phyloP scores from a whole-genome alignment of 1,140 invertebrate genomes.

The Drosophila serrata region DNA sequence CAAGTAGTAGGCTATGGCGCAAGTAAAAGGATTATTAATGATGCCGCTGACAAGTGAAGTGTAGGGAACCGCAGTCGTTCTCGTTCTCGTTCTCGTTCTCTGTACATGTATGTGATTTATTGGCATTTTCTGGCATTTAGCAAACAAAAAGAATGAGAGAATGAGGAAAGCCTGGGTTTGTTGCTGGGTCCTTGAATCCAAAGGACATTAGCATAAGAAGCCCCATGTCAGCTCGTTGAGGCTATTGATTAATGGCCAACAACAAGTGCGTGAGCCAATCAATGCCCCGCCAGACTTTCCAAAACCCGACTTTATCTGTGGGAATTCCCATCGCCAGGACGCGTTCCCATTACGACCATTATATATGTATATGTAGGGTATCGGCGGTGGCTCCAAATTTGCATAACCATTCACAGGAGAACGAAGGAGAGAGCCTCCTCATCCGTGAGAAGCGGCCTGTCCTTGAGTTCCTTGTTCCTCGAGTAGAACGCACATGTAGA shows the following conservation, averaged over 20 bases:
- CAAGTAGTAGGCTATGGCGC: slow-evolving; percentile 66
- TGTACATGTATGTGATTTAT: slow-evolving; percentile 71
- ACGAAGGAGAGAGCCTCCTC: neutral
- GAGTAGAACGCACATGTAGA: neutral
- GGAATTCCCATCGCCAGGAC: slow-evolving; percentile 39
- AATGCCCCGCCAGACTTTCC: slow-evolving; percentile 15
- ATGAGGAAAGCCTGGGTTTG: slow-evolving; percentile 43
- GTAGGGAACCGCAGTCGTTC: slow-evolving; percentile 19
- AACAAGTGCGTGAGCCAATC: slow-evolving; percentile 74
- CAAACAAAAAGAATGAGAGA: slow-evolving; percentile 5
- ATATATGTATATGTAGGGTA: neutral
- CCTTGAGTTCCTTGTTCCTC: slow-evolving; percentile 35
- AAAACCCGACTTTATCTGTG: slow-evolving; percentile 21
- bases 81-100: neutral
- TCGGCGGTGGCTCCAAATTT: slow-evolving; percentile 38
- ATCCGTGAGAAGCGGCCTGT: slow-evolving; percentile 47
- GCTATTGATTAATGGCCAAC: slow-evolving; percentile 71
- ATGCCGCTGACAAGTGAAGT: slow-evolving; percentile 82
- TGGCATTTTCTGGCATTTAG: slow-evolving; percentile 78
- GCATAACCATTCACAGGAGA: slow-evolving; percentile 37
- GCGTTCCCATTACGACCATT: slow-evolving; percentile 12
- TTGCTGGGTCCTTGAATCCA: slow-evolving; percentile 26
- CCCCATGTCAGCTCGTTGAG: slow-evolving; percentile 14
- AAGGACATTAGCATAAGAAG: slow-evolving; percentile 55
- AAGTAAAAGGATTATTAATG: slow-evolving; percentile 83